Evolutionary conservation across 2,888 invertebrate species (phyloP).

Genomic region (Cosmorhoe ocellata): DNA sequence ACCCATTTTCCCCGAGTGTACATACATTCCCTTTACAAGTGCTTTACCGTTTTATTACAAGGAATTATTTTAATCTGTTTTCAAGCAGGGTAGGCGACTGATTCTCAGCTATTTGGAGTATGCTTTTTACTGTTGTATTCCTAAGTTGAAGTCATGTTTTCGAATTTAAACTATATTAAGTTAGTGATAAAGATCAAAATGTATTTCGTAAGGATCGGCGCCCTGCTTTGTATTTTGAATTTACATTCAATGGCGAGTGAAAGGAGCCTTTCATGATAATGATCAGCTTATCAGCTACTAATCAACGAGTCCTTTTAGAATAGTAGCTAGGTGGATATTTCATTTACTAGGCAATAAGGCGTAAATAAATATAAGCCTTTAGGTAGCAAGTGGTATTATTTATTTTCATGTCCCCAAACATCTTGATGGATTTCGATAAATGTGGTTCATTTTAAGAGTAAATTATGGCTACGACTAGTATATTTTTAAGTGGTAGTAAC

Average conservation of each 20-base stretch:
- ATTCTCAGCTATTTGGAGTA: conserved; percentile 31
- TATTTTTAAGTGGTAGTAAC: no score
- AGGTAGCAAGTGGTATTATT: no score
- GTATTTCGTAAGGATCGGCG: neutral
- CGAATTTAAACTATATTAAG: conserved; percentile 3
- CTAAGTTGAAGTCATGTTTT: conserved; percentile 9
- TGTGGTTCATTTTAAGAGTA: no score
- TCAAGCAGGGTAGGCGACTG: conserved; percentile 34
- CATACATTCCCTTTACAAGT: conserved; percentile 37
- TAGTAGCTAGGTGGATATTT: neutral
- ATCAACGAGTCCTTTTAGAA: neutral
- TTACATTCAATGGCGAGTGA: neutral
- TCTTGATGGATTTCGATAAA: no score
- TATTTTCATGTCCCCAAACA: no score
- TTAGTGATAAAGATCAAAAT: neutral
- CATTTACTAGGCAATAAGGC: no score
- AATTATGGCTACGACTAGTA: no score
- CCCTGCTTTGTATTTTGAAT: neutral
- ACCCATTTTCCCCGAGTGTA: conserved; percentile 18
- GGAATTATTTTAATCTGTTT: conserved; percentile 46
- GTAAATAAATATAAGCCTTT: no score
- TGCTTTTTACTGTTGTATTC: conserved; percentile 21
- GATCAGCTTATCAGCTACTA: conserved; percentile 5
- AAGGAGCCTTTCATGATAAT: conserved; percentile 1
- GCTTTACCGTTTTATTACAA: conserved; percentile 46